Evolutionary conservation across 2,797 vertebrate genomes (phyloP), one percentile per base, ranked within the genome.

Genomic region (Hydrocynus forskahlii): DNA sequence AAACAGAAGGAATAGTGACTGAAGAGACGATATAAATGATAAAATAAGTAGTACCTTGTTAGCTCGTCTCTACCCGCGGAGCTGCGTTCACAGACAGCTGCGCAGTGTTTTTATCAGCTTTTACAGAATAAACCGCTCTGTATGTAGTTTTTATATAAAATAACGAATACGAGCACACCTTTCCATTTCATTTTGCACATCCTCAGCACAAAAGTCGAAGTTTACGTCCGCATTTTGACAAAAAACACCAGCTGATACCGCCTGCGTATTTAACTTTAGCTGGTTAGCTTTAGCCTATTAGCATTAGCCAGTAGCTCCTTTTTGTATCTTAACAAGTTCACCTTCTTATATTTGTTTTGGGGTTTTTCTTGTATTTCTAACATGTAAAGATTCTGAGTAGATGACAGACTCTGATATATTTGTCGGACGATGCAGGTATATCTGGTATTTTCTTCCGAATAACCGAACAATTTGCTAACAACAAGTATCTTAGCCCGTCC

Each of bases 181-280:
- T 16, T 38, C 17, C 29, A 19, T 8, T 17, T 43, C 10, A 10
- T 38, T 3, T 13, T 12, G 8, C 19, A 1, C 5, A 21, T 12
- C 5, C 12, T 45, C 7, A 2, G 9, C 2, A 12, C 19, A 67
- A 9, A 67, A 13, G 1, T 29, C 6, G 1, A 2, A 17, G 1
- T 4, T 17, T 8, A 7, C 8, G 25, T 16, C 29, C 16, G 16
- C 62, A 16, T 4, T 64, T 17, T 64, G 6, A 17, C 29, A 29
- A 9, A 6, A 64, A 64, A 16, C 29, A 5, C 5, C 7, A 48
- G 14, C 29, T 4, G 10, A 50, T 50, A 50, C 23, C 12, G 67
- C 29, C 69, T 71, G 69, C 69, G 69, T 19, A 71, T 71, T 71
- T 19, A 38, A 55, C 35, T 76, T 79, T 86, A 75, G 52, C 75